These are phyloP conservation scores for Nemapogon koenigi DNA, from an alignment of 2,888 invertebrate species.

Conservation along the genomic window DNA sequence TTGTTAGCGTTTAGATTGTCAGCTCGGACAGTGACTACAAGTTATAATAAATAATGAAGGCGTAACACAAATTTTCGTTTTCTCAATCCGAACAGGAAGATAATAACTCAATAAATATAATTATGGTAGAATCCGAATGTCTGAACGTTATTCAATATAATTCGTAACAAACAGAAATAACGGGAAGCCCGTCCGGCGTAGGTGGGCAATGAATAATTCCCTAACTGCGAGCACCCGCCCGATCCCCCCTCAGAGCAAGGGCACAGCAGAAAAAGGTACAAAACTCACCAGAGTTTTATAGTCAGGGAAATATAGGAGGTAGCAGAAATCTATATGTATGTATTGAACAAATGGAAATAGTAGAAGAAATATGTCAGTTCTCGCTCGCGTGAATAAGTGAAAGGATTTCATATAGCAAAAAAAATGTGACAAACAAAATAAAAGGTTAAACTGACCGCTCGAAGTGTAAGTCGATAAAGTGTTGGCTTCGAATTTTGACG, in stretches of 20 bases:
- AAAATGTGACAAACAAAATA: slow-evolving; percentile 19
- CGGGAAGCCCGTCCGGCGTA: slow-evolving; percentile 59
- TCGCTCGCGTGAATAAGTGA: slow-evolving; percentile 61
- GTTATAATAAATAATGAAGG: not conserved
- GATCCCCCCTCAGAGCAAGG: slow-evolving; percentile 27
- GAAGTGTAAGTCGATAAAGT: too few relatives aligned
- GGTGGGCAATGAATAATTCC: slow-evolving; percentile 65
- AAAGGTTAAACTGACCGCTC: slow-evolving; percentile 22
- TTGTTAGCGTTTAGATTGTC: slow-evolving; percentile 57
- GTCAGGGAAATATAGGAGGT: slow-evolving; percentile 58
- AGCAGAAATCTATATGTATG: slow-evolving; percentile 61
- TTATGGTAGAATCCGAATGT: slow-evolving; percentile 49
- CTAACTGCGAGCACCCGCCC: slow-evolving; percentile 60
- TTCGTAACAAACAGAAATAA: slow-evolving; percentile 65
- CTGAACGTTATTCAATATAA: slow-evolving; percentile 61
- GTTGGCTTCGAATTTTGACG: too few relatives aligned
- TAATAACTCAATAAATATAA: slow-evolving; percentile 22
- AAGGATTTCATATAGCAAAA: slow-evolving; percentile 57
- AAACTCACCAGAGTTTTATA: slow-evolving; percentile 58
- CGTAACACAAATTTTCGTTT: not conserved
- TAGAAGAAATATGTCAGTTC: slow-evolving; percentile 54
- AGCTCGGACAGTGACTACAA: slow-evolving; percentile 26
- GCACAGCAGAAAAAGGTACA: slow-evolving; percentile 56
- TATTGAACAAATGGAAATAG: slow-evolving; percentile 39
- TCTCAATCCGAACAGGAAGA: not conserved